phyloP scores from a whole-genome alignment of 2,888 invertebrate species.

The Rutpela maculata region DNA sequence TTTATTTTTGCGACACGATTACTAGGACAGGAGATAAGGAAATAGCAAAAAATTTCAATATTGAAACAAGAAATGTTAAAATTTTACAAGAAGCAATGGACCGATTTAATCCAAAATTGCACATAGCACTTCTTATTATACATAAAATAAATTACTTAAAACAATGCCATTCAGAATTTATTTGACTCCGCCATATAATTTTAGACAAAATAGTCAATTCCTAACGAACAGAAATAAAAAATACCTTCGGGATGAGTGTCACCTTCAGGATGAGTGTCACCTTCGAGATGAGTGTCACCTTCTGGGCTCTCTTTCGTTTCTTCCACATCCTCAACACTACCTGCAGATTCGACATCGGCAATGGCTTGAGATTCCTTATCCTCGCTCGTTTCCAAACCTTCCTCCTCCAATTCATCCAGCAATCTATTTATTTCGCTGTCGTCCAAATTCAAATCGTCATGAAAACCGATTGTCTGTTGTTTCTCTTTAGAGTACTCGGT shows the following conservation, averaged over 20 bases:
- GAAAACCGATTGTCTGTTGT: slow-evolving; percentile 62
- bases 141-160: too few relatives aligned
- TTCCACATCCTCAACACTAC: not conserved
- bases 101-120: too few relatives aligned
- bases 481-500: not conserved
- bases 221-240: not conserved
- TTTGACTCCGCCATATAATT: too few relatives aligned
- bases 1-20: too few relatives aligned
- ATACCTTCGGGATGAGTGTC: not conserved
- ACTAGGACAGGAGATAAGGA: too few relatives aligned
- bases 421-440: slow-evolving; percentile 70
- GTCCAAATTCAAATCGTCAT: slow-evolving; percentile 67
- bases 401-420: slow-evolving; percentile 69
- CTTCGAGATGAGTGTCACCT: not conserved
- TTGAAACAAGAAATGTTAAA: too few relatives aligned
- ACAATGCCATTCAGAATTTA: too few relatives aligned
- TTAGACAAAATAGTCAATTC: too few relatives aligned
- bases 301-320: not conserved
- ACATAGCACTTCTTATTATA: too few relatives aligned
- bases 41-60: too few relatives aligned
- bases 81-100: too few relatives aligned
- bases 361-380: slow-evolving; percentile 13
- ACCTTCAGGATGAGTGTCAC: not conserved
- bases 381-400: slow-evolving; percentile 60
- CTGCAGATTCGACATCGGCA: not conserved